Conservation (phyloP, 2,113 vertebrate genomes). For the Esox niger region DNA sequence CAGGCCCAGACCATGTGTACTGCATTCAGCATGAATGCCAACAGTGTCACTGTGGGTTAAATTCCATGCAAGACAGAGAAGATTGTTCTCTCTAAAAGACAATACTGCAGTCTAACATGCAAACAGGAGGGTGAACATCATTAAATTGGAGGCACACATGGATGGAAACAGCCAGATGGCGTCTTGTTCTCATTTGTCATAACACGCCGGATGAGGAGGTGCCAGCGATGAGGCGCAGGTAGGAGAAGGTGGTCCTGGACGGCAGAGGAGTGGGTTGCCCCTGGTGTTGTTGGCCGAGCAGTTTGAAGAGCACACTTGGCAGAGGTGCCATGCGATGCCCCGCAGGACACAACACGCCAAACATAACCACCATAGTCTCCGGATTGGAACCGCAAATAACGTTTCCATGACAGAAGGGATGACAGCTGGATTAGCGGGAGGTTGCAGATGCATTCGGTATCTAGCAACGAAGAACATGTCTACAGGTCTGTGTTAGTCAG, state of each 20-base stretch:
- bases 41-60: slow-evolving; percentile 7
- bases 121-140: slow-evolving; percentile 59
- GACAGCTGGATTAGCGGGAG: neutral
- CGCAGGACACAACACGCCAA: slow-evolving; percentile 60
- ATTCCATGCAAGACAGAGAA: slow-evolving; percentile 35
- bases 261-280: neutral
- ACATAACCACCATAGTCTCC: slow-evolving; percentile 71
- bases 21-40: neutral
- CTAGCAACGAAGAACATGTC: no score
- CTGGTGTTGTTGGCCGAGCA: slow-evolving; percentile 31
- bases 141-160: no score
- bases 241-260: neutral
- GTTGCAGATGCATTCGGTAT: neutral
- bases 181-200: slow-evolving; percentile 76
- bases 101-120: slow-evolving; percentile 43
- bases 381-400: neutral
- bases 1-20: neutral
- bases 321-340: slow-evolving; percentile 59
- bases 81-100: slow-evolving; percentile 45
- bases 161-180: slow-evolving; percentile 72
- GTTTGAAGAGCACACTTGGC: slow-evolving; percentile 56
- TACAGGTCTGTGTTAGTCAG: no score
- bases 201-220: slow-evolving; percentile 55
- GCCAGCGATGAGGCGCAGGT: neutral
- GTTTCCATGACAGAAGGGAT: neutral